These are phyloP conservation scores for Drosophila robusta DNA, from an alignment of 2,888 invertebrate species.

Conservation along the genomic window DNA sequence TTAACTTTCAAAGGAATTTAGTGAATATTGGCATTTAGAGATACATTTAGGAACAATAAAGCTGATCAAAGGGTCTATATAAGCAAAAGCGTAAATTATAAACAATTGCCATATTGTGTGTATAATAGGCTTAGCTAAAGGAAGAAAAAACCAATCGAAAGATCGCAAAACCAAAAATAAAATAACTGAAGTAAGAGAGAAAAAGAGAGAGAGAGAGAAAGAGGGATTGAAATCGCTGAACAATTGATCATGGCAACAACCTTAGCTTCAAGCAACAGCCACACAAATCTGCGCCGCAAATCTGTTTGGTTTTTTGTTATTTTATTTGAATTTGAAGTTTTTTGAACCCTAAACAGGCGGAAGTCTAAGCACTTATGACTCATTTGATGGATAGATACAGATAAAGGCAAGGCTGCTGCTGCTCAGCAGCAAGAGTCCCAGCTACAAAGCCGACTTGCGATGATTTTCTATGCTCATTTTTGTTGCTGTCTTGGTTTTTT, in stretches of 20 bases:
- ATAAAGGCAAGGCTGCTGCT: conserved; percentile 36
- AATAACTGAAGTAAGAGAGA: neutral
- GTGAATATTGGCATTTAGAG: no score
- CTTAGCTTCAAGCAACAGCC: conserved; percentile 24
- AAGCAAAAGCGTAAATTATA: neutral
- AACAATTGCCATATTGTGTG: neutral
- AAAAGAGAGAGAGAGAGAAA: neutral
- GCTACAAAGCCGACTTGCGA: conserved; percentile 22
- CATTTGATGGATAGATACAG: conserved; percentile 59
- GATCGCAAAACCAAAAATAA: neutral
- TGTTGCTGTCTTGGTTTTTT: neutral
- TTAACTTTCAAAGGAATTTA: neutral
- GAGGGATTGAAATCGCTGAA: conserved; percentile 16
- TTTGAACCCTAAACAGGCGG: conserved; percentile 68
- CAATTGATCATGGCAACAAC: conserved; percentile 47
- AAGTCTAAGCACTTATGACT: conserved; percentile 69
- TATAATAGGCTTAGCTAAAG: neutral
- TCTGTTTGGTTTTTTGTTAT: conserved; percentile 10
- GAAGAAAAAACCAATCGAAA: conserved; percentile 6
- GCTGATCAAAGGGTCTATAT: neutral
- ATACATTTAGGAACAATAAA: no score
- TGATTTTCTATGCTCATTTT: conserved; percentile 13
- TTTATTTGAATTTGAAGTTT: conserved; percentile 50
- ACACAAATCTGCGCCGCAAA: conserved; percentile 35
- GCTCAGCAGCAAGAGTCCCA: conserved; percentile 9